Evolutionary conservation across 2,888 invertebrate species (phyloP).

Genomic region (Herminia tarsipennalis): DNA sequence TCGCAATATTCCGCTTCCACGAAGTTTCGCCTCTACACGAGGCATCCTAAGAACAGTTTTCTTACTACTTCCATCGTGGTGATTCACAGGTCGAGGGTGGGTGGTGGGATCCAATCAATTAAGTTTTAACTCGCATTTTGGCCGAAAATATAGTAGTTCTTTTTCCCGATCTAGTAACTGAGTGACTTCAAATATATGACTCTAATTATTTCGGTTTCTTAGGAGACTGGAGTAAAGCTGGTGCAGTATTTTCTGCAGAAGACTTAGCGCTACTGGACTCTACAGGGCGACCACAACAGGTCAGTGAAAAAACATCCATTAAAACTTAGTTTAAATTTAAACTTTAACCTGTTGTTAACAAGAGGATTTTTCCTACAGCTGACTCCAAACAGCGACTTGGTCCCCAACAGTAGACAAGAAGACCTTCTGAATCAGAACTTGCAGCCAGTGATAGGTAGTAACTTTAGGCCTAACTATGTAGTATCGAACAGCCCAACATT

Average conservation of each 20-base stretch:
- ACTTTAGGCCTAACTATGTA: conserved; percentile 76
- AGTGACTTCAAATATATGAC: not conserved
- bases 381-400: conserved; percentile 66
- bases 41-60: too few species aligned
- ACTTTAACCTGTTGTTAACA: not conserved
- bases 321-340: not conserved
- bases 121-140: too few species aligned
- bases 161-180: too few species aligned
- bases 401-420: conserved; percentile 67
- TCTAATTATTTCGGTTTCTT: conserved; percentile 13
- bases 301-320: conserved; percentile 24
- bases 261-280: conserved; percentile 78
- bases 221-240: conserved; percentile 79
- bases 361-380: conserved; percentile 54
- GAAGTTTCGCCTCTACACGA: too few species aligned
- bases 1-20: too few species aligned
- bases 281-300: conserved; percentile 71
- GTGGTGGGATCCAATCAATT: too few species aligned
- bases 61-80: too few species aligned
- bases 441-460: conserved; percentile 59
- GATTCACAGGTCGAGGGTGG: too few species aligned
- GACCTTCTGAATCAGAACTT: conserved; percentile 75
- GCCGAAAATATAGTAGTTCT: too few species aligned
- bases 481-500: conserved; percentile 77
- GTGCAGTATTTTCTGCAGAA: conserved; percentile 81